phyloP scores from a whole-genome alignment of 2,797 vertebrate species.

The Lacerta viridis region DNA sequence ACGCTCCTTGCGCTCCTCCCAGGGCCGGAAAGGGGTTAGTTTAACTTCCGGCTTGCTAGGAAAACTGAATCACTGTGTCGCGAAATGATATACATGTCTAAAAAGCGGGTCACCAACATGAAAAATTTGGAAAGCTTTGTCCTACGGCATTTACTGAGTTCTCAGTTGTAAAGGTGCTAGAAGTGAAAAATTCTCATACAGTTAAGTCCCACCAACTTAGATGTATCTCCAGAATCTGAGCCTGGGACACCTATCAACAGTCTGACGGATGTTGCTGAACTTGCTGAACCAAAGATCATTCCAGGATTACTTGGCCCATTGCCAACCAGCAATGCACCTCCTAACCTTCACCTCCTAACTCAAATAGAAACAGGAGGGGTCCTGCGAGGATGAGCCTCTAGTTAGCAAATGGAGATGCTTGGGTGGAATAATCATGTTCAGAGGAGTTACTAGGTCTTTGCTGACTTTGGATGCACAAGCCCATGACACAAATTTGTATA shows the following conservation, averaged over 20 bases:
- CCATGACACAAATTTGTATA: too few species aligned
- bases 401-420: background rate
- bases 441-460: too few species aligned
- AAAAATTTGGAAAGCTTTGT: too few species aligned
- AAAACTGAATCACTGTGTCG: too few species aligned
- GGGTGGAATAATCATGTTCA: background rate
- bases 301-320: background rate
- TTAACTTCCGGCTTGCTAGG: too few species aligned
- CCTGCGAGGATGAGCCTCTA: background rate
- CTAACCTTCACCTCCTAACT: background rate
- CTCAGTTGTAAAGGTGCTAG: background rate
- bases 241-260: background rate
- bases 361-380: background rate
- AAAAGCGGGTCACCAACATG: too few species aligned
- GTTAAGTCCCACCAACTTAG: background rate
- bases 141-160: background rate
- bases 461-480: too few species aligned
- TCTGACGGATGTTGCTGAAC: background rate
- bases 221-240: background rate
- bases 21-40: too few species aligned
- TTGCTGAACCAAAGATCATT: background rate
- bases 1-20: too few species aligned
- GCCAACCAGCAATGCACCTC: background rate
- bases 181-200: background rate
- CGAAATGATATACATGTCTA: too few species aligned